A percentile compares a stretch with the other conserved stretches of the same genome.
Evolutionary conservation across 2,113 vertebrate genomes (phyloP).

Genomic region (Chaenogobius annularis): DNA sequence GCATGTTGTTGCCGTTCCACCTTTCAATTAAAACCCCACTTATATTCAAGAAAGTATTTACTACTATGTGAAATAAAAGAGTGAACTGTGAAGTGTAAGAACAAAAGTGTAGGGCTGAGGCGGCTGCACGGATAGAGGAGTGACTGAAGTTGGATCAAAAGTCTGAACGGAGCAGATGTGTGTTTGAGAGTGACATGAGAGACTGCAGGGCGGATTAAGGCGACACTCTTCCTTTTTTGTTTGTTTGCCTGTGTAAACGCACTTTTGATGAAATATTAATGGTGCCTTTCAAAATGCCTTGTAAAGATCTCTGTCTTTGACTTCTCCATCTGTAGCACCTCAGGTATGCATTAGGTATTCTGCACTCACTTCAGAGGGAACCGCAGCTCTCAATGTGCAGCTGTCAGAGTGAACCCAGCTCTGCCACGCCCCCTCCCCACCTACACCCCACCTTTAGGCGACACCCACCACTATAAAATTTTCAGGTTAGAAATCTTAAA

Average conservation of each 20-base stretch:
- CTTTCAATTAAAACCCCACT: slow-evolving; percentile 12
- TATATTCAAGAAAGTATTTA: slow-evolving; percentile 17
- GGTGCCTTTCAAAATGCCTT: slow-evolving; percentile 72
- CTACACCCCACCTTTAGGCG: slow-evolving; percentile 58
- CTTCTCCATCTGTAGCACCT: slow-evolving; percentile 77
- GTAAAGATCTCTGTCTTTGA: slow-evolving; percentile 75
- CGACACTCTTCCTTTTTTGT: slow-evolving; percentile 69
- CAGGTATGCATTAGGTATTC: slow-evolving; percentile 75
- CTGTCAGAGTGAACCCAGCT: slow-evolving; percentile 64
- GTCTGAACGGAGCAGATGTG: slow-evolving; percentile 45
- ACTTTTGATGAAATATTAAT: slow-evolving; percentile 79
- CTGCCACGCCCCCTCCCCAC: slow-evolving; percentile 34
- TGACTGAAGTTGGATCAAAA: slow-evolving; percentile 53
- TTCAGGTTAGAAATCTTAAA: neutral
- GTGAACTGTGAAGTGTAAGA: slow-evolving; percentile 12
- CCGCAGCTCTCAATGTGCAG: slow-evolving; percentile 51
- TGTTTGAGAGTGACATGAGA: slow-evolving; percentile 50
- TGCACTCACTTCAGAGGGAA: slow-evolving; percentile 63
- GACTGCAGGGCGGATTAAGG: slow-evolving; percentile 65
- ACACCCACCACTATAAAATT: slow-evolving; percentile 39
- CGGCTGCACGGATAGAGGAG: slow-evolving; percentile 39
- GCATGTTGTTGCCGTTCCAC: neutral
- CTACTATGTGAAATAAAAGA: slow-evolving; percentile 22
- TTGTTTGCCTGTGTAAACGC: slow-evolving; percentile 76
- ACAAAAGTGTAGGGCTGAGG: slow-evolving; percentile 26